phyloP scores from a whole-genome alignment of 2,888 invertebrate species.

The Phortica okadai region DNA sequence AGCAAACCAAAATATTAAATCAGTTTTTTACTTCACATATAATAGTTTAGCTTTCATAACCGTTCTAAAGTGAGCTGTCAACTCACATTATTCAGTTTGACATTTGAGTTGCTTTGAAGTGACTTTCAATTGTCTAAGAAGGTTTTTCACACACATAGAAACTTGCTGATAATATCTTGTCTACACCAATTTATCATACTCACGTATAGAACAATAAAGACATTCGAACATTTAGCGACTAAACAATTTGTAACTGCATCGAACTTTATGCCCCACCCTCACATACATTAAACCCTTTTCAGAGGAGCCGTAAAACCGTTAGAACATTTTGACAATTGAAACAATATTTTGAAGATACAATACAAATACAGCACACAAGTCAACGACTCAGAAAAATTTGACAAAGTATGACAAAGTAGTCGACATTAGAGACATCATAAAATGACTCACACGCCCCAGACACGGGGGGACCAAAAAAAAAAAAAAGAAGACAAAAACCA shows the following conservation, averaged over 20 bases:
- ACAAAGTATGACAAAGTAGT: slow-evolving; percentile 71
- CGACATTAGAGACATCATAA: slow-evolving; percentile 62
- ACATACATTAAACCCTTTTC: not conserved
- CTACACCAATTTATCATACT: too few relatives aligned
- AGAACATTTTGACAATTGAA: slow-evolving; percentile 11
- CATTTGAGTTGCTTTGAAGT: too few relatives aligned
- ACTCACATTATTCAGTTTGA: too few relatives aligned
- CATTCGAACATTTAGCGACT: not conserved
- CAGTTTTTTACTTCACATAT: too few relatives aligned
- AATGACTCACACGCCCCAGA: not conserved
- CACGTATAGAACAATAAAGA: not conserved
- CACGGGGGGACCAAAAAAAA: slow-evolving; percentile 33
- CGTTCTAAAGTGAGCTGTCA: too few relatives aligned
- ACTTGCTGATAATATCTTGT: too few relatives aligned
- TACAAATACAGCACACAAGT: not conserved
- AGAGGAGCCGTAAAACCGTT: not conserved
- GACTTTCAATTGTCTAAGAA: too few relatives aligned
- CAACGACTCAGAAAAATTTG: slow-evolving; percentile 24
- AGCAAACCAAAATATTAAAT: too few relatives aligned
- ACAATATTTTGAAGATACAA: not conserved
- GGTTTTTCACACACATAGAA: too few relatives aligned
- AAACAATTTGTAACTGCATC: not conserved
- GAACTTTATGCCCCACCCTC: not conserved
- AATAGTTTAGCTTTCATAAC: too few relatives aligned
- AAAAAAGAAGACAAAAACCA: too few relatives aligned